Percentiles rank a stretch among this genome's conserved stretches.
Conservation (phyloP, 2,888 invertebrate genomes). For the Galeopsomyia nigrocyanea region DNA sequence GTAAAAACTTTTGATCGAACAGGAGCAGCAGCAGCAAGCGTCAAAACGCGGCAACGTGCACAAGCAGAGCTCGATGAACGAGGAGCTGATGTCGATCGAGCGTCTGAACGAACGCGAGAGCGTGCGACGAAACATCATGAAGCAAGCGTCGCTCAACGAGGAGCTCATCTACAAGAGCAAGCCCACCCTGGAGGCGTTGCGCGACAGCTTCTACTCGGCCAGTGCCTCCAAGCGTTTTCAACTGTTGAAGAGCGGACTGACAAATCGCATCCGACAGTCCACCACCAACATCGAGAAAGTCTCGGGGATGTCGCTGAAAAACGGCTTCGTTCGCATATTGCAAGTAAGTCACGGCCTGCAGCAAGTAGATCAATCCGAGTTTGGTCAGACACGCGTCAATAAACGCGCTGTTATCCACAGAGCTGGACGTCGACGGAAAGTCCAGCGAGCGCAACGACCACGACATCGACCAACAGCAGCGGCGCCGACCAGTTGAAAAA, state of each 20-base stretch:
- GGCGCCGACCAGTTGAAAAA: background rate
- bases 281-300: constrained; percentile 88
- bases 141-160: constrained; percentile 90
- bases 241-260: constrained; percentile 83
- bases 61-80: constrained; percentile 90
- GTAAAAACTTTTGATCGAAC: background rate
- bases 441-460: constrained; percentile 45
- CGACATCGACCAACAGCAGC: constrained; percentile 29
- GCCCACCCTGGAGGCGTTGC: constrained; percentile 78
- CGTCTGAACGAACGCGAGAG: constrained; percentile 85
- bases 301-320: constrained; percentile 77
- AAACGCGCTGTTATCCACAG: constrained; percentile 26
- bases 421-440: constrained; percentile 63
- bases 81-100: constrained; percentile 91
- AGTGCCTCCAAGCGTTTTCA: constrained; percentile 81
- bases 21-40: constrained; percentile 6
- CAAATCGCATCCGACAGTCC: constrained; percentile 86
- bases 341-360: constrained; percentile 71
- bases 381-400: too few relatives aligned
- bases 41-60: constrained; percentile 73
- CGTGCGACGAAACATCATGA: constrained; percentile 86
- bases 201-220: constrained; percentile 81
- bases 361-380: too few relatives aligned
- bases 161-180: constrained; percentile 82
- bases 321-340: constrained; percentile 85